Conservation (phyloP, 2,888 invertebrate species). For the Microctonus hyperodae region DNA sequence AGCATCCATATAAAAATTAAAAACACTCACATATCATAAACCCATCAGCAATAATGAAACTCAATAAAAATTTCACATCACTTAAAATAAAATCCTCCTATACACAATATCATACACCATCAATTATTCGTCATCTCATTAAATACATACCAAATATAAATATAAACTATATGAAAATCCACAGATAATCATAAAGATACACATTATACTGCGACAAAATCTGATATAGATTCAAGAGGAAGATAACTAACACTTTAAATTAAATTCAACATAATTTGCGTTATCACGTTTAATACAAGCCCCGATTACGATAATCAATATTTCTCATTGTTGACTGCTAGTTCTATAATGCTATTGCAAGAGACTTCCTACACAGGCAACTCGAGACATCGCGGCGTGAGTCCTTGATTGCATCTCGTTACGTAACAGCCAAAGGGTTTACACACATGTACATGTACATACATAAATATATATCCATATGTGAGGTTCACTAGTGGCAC, state of each 20-base stretch:
- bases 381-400: slow-evolving; percentile 38
- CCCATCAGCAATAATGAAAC: no score
- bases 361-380: slow-evolving; percentile 32
- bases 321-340: slow-evolving; percentile 41
- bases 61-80: no score
- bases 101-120: no score
- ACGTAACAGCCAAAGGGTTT: slow-evolving; percentile 38
- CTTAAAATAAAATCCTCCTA: no score
- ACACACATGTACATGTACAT: no score
- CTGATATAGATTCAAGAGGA: slow-evolving; percentile 29
- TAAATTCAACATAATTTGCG: slow-evolving; percentile 49
- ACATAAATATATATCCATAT: neutral
- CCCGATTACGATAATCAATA: slow-evolving; percentile 43
- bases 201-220: no score
- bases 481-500: neutral
- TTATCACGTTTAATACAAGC: slow-evolving; percentile 46
- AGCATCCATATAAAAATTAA: no score
- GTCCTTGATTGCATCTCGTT: slow-evolving; percentile 45
- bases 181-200: no score
- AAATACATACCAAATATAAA: no score
- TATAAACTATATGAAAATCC: no score
- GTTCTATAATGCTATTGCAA: slow-evolving; percentile 15
- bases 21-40: no score
- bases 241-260: slow-evolving; percentile 34
- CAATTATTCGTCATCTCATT: no score